A percentile compares a stretch with the other conserved stretches of the same genome.
Conservation (phyloP, 2,797 vertebrate species). For the Epinephelus awoara region DNA sequence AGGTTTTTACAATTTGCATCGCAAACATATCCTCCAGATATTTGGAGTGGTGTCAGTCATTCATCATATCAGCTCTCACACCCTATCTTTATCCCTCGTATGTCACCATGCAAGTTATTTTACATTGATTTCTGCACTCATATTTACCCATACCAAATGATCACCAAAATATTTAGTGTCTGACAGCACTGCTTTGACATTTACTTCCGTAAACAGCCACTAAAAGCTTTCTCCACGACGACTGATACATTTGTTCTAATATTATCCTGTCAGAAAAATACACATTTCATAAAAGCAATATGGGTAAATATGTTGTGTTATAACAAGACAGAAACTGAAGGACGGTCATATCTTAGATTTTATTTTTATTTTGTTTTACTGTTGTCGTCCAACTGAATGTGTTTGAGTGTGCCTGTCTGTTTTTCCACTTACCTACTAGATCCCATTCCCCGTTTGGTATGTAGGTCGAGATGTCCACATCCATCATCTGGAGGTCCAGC, state of each 20-base stretch:
- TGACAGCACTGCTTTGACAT: neutral
- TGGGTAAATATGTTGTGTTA: neutral
- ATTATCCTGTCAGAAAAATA: neutral
- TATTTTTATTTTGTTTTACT: neutral
- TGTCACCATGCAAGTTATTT: neutral
- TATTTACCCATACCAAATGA: neutral
- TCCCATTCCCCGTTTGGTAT: slow-evolving; percentile 96
- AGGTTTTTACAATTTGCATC: neutral
- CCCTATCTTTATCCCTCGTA: neutral
- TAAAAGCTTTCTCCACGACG: neutral
- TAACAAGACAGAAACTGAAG: neutral
- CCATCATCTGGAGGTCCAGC: slow-evolving; percentile 93
- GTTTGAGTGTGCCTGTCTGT: neutral
- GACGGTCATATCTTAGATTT: neutral
- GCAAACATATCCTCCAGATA: neutral
- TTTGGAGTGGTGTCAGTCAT: neutral
- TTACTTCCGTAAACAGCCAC: neutral
- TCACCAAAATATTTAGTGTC: neutral
- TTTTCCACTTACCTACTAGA: slow-evolving; percentile 87
- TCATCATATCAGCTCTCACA: neutral
- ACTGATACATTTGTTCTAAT: neutral
- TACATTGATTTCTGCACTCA: neutral
- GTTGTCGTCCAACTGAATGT: neutral
- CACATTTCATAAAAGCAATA: neutral
- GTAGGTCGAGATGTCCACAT: slow-evolving; percentile 92